A percentile compares a stretch with the other conserved stretches of the same genome.
Evolutionary conservation across 2,797 vertebrate species (phyloP).

Genomic region (Setipinna tenuifilis): DNA sequence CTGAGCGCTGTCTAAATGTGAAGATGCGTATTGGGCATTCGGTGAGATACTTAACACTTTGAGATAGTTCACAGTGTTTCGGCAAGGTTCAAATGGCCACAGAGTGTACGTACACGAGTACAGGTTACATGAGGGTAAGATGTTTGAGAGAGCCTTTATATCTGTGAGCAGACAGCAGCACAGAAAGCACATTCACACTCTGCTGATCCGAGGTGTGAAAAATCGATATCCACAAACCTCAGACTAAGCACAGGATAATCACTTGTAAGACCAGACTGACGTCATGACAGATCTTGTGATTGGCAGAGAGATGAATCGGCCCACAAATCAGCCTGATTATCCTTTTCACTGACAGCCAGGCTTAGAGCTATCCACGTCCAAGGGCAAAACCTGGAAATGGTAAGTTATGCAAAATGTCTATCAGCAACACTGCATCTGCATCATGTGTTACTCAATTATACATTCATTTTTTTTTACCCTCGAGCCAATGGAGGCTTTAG

Average conservation of each 20-base stretch:
- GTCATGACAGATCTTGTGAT: slow-evolving; percentile 3
- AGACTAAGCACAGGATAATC: slow-evolving; percentile 11
- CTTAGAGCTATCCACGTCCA: neutral
- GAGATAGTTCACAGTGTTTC: neutral
- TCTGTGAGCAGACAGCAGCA: neutral
- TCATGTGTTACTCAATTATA: neutral
- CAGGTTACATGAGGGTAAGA: no score
- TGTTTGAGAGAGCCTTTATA: no score
- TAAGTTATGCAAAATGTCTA: neutral
- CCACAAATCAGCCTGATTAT: neutral
- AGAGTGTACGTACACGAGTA: neutral
- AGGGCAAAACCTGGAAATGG: neutral
- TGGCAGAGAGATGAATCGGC: neutral
- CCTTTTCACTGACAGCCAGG: neutral
- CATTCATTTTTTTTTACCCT: neutral
- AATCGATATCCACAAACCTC: neutral
- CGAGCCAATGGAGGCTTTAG: neutral
- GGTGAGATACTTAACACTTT: neutral
- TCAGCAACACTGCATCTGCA: neutral
- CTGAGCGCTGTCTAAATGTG: neutral
- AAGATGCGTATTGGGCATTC: neutral
- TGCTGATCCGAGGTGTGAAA: neutral
- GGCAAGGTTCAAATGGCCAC: neutral
- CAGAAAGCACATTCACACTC: neutral
- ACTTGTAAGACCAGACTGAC: neutral